A percentile compares a stretch with the other conserved stretches of the same genome.
phyloP scores from a whole-genome alignment of 2,797 vertebrate species.

The Pyrocephalus nanus region DNA sequence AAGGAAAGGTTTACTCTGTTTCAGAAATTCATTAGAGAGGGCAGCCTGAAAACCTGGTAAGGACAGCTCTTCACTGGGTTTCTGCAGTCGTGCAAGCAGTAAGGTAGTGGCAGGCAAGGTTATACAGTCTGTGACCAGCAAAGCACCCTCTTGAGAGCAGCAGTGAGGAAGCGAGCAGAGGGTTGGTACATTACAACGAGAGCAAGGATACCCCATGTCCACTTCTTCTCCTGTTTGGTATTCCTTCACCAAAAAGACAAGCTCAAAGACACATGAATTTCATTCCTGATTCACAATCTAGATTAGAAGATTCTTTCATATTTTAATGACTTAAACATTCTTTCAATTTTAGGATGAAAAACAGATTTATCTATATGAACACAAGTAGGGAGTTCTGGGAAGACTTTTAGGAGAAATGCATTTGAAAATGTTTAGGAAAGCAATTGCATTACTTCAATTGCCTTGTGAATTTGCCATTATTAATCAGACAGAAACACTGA shows the following conservation, averaged over 20 bases:
- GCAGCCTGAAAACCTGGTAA: background rate
- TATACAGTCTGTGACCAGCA: background rate
- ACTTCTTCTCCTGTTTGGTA: background rate
- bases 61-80: background rate
- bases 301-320: background rate
- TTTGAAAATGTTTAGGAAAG: background rate
- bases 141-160: background rate
- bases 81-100: background rate
- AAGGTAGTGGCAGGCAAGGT: background rate
- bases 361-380: background rate
- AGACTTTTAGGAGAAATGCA: background rate
- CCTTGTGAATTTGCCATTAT: background rate
- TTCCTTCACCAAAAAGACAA: background rate
- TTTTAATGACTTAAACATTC: background rate
- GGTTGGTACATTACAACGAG: background rate
- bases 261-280: background rate
- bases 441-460: background rate
- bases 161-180: background rate
- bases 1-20: background rate
- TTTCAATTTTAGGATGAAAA: background rate
- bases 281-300: background rate
- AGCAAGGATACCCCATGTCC: background rate
- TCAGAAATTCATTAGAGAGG: background rate
- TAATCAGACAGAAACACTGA: background rate
- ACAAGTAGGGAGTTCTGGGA: background rate